phyloP scores from a whole-genome alignment of 2,888 invertebrate species.

The Drosophila cracens region DNA sequence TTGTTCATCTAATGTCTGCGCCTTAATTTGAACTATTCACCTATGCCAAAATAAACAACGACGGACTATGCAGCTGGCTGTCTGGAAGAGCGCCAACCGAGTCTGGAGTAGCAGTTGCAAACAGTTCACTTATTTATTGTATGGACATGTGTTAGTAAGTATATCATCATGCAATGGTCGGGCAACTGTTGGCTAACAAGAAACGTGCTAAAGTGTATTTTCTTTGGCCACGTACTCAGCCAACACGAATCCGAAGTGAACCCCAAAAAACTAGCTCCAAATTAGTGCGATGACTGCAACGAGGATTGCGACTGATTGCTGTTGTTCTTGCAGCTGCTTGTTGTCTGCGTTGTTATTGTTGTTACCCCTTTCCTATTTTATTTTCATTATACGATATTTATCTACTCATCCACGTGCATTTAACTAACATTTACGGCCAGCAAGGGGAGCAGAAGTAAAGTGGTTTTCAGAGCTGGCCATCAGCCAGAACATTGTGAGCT shows the following conservation, averaged over 20 bases:
- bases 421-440: constrained; percentile 75
- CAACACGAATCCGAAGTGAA: constrained; percentile 42
- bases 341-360: constrained; percentile 45
- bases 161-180: constrained; percentile 51
- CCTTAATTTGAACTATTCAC: constrained; percentile 64
- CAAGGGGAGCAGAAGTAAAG: constrained; percentile 5
- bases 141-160: constrained; percentile 23
- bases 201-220: constrained; percentile 82
- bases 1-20: constrained; percentile 38
- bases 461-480: constrained; percentile 23
- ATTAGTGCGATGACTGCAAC: constrained; percentile 73
- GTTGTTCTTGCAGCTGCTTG: constrained; percentile 42
- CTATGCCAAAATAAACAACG: constrained; percentile 69
- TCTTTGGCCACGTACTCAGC: constrained; percentile 71
- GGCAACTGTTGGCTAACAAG: constrained; percentile 71
- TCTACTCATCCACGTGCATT: constrained; percentile 83
- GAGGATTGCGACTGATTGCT: constrained; percentile 68
- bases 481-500: constrained; percentile 14
- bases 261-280: constrained; percentile 70
- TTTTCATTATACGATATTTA: constrained; percentile 81
- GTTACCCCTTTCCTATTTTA: constrained; percentile 65
- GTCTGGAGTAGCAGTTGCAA: constrained; percentile 10
- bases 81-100: constrained; percentile 22
- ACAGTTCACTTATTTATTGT: constrained; percentile 35
- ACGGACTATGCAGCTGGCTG: constrained; percentile 41